Evolutionary conservation across 2,888 invertebrate genomes (phyloP).

Genomic region (Heteropelma amictum): DNA sequence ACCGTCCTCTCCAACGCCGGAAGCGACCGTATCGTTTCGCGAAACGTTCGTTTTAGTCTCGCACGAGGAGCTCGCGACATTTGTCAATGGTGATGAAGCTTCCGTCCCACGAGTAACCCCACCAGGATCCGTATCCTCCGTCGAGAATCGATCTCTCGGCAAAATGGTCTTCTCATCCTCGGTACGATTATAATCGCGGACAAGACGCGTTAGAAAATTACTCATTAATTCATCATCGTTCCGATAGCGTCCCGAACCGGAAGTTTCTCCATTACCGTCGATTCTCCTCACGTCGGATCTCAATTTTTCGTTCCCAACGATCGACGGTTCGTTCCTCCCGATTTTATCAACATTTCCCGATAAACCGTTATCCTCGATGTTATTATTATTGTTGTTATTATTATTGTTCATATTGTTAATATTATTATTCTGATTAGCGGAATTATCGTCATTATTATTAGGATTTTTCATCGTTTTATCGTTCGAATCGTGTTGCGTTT

Average conservation of each 20-base stretch:
- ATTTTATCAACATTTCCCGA: neutral
- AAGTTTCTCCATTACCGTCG: conserved; percentile 31
- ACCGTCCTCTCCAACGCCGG: no score
- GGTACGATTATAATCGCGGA: conserved; percentile 42
- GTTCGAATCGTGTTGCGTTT: conserved; percentile 38
- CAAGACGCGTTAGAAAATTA: conserved; percentile 37
- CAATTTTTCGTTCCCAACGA: neutral
- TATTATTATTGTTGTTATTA: conserved; percentile 19
- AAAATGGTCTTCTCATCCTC: neutral
- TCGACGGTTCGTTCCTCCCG: conserved; percentile 2
- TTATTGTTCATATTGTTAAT: conserved; percentile 27
- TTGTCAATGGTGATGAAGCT: no score
- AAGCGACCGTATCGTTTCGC: no score
- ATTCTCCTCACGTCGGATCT: neutral
- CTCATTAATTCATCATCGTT: conserved; percentile 43
- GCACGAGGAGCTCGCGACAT: no score
- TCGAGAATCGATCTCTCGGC: neutral
- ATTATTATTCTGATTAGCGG: conserved; percentile 27
- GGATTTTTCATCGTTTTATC: conserved; percentile 16
- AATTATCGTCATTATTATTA: conserved; percentile 31
- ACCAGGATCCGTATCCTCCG: no score
- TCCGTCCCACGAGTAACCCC: no score
- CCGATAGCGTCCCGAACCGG: conserved; percentile 16
- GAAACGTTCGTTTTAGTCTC: no score
- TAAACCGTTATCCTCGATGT: conserved; percentile 2